Conservation (phyloP, 1,140 invertebrate genomes). For the Drosophila nannoptera region DNA sequence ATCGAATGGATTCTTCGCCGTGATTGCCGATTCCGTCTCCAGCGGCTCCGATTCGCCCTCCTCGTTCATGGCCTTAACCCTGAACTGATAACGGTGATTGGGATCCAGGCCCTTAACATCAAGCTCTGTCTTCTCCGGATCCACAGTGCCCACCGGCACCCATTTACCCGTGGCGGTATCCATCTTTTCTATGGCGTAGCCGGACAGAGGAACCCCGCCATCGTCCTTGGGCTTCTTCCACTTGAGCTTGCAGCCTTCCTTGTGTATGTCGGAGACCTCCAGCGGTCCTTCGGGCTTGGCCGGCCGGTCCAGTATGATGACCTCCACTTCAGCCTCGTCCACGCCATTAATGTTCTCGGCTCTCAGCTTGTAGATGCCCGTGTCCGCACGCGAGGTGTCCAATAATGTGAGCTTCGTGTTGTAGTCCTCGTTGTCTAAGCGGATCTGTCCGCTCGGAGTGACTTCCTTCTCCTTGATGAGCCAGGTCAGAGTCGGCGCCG, state of each 20-base stretch:
- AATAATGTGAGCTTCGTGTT: conserved; percentile 91
- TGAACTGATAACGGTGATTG: conserved; percentile 95
- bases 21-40: conserved; percentile 90
- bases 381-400: conserved; percentile 89
- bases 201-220: conserved; percentile 93
- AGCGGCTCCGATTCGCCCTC: conserved; percentile 97
- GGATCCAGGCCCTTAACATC: conserved; percentile 93
- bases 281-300: conserved; percentile 95
- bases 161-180: conserved; percentile 92
- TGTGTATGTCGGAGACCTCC: conserved; percentile 94
- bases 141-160: conserved; percentile 91
- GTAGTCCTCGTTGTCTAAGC: conserved; percentile 96
- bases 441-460: conserved; percentile 79
- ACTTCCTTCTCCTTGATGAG: conserved; percentile 82
- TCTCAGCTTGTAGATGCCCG: conserved; percentile 93
- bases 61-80: conserved; percentile 96
- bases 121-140: conserved; percentile 91
- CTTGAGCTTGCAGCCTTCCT: conserved; percentile 95
- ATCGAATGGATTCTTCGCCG: conserved; percentile 98
- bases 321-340: conserved; percentile 96
- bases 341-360: conserved; percentile 95
- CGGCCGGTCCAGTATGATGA: conserved; percentile 95
- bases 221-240: conserved; percentile 98
- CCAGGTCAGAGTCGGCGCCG: conserved; percentile 95
- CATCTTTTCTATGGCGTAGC: conserved; percentile 96